These are phyloP conservation scores for Remorina albescens DNA, from an alignment of 2,797 vertebrate genomes.

Conservation along the genomic window DNA sequence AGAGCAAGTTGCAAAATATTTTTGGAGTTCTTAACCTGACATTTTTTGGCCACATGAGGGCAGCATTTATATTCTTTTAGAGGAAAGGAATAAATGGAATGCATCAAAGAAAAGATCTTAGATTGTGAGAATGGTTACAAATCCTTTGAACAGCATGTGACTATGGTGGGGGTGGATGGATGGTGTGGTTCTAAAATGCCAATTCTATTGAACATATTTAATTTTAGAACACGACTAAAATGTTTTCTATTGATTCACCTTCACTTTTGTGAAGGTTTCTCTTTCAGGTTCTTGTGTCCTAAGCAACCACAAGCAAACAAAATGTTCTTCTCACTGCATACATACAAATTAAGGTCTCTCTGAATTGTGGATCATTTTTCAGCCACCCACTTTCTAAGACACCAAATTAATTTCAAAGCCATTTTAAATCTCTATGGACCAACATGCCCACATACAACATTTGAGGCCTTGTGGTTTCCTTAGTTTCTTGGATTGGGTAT, in stretches of 20 bases:
- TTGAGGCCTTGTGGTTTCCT: too few relatives aligned
- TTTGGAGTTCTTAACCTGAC: background rate
- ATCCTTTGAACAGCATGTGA: constrained; percentile 9
- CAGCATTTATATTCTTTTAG: constrained; percentile 44
- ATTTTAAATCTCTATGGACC: background rate
- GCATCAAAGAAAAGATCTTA: constrained; percentile 5
- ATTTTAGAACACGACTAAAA: background rate
- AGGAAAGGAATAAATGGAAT: constrained; percentile 30
- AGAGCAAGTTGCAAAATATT: background rate
- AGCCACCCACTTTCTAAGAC: background rate
- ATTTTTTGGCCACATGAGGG: constrained; percentile 66
- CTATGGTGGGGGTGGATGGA: background rate
- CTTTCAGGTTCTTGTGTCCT: background rate
- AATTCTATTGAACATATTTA: background rate
- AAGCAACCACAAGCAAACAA: background rate
- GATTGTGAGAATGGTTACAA: background rate
- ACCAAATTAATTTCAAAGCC: background rate
- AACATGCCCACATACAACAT: too few relatives aligned
- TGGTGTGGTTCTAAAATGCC: background rate
- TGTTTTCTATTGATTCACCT: background rate
- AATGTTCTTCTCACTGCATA: background rate
- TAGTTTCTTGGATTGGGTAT: background rate
- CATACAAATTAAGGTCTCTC: background rate
- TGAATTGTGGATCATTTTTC: background rate
- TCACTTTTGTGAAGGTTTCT: background rate